These are phyloP conservation scores for Erinaceus europaeus DNA, from an alignment of 2,113 vertebrate species.

Conservation along the genomic window DNA sequence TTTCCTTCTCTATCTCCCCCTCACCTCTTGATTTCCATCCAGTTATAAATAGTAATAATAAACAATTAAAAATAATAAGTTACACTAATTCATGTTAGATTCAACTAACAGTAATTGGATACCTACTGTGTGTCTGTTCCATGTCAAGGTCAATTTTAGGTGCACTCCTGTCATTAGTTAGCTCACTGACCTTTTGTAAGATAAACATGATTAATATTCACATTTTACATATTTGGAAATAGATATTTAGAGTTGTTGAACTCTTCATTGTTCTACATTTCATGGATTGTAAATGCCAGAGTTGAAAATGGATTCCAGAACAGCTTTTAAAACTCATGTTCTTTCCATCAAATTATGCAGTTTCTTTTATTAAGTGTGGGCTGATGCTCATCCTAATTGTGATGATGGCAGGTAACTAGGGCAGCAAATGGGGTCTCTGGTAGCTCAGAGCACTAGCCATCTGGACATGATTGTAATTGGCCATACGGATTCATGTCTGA, in stretches of 20 bases:
- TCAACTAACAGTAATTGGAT: not conserved
- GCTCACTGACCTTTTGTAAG: not conserved
- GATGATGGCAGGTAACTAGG: slow-evolving; percentile 64
- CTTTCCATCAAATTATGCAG: slow-evolving; percentile 41
- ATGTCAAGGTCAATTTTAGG: not conserved
- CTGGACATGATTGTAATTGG: slow-evolving; percentile 60
- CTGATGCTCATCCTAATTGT: slow-evolving; percentile 31
- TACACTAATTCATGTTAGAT: not conserved
- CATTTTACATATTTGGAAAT: not conserved
- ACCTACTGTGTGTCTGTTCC: not conserved
- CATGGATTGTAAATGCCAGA: not conserved
- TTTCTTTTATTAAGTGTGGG: slow-evolving; percentile 41
- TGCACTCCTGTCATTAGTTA: not conserved
- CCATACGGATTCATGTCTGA: slow-evolving; percentile 40
- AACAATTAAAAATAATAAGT: too few relatives aligned
- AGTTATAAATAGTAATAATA: too few relatives aligned
- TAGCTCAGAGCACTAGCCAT: slow-evolving; percentile 74
- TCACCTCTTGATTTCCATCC: too few relatives aligned
- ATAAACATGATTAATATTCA: not conserved
- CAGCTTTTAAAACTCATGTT: slow-evolving; percentile 40
- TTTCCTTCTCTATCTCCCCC: too few relatives aligned
- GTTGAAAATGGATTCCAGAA: slow-evolving; percentile 16
- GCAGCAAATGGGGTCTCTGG: slow-evolving; percentile 72
- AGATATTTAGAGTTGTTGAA: not conserved
- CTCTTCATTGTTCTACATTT: not conserved